These are phyloP conservation scores for Pachyuromys duprasi DNA, from an alignment of 2,797 vertebrate genomes.

Conservation along the genomic window DNA sequence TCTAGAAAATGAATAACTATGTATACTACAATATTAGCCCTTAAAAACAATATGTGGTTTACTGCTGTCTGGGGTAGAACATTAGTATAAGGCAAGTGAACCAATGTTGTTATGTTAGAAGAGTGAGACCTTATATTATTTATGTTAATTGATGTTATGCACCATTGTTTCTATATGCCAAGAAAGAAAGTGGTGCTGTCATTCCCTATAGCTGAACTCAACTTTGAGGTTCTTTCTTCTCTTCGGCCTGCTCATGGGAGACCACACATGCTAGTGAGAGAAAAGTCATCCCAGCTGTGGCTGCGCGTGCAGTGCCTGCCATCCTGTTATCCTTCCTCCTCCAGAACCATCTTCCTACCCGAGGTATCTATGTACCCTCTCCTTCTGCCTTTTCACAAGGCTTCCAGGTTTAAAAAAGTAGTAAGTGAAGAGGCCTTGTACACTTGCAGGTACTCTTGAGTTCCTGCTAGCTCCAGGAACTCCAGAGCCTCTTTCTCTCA, in stretches of 20 bases:
- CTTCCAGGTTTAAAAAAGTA: not conserved
- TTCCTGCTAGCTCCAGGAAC: not conserved
- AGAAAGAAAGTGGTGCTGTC: not conserved
- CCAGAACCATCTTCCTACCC: not conserved
- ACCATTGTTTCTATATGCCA: not conserved
- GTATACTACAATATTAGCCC: not conserved
- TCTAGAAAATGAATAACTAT: not conserved
- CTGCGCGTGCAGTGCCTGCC: not conserved
- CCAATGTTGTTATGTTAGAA: not conserved
- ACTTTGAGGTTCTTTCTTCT: not conserved
- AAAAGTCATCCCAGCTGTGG: not conserved
- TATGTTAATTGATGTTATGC: not conserved
- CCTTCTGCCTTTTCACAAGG: not conserved
- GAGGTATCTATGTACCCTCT: not conserved
- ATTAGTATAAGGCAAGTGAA: not conserved
- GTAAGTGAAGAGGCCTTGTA: not conserved
- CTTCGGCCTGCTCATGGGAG: not conserved
- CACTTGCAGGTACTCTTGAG: not conserved
- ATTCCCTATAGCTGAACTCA: not conserved
- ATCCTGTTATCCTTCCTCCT: not conserved
- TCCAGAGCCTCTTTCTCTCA: not conserved
- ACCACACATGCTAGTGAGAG: not conserved
- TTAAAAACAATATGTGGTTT: constrained; percentile 22
- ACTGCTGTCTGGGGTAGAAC: not conserved
- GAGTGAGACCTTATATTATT: constrained; percentile 17